Evolutionary conservation across 2,113 vertebrate species (phyloP).

Genomic region (Chloropsis cyanopogon): DNA sequence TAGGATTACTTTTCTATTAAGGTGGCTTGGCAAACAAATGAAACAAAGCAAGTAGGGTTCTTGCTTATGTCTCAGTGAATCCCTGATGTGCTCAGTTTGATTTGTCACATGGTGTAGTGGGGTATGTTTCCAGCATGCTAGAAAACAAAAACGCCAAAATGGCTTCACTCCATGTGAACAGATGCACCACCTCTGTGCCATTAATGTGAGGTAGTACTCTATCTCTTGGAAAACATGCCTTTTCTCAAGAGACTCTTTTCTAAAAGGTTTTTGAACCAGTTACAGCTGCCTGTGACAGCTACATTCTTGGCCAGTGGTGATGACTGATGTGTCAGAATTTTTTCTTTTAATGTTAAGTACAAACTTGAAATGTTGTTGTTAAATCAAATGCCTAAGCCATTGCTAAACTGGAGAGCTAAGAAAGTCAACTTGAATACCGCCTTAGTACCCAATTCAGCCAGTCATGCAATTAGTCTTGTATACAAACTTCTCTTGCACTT

Average conservation of each 20-base stretch:
- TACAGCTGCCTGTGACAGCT: background rate
- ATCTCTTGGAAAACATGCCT: background rate
- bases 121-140: background rate
- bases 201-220: background rate
- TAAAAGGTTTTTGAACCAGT: background rate
- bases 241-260: background rate
- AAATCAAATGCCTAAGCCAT: slow-evolving; percentile 34
- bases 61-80: background rate
- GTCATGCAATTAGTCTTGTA: slow-evolving; percentile 59
- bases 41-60: background rate
- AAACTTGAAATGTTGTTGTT: slow-evolving; percentile 66
- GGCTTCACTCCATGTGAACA: background rate
- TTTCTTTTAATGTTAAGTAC: slow-evolving; percentile 33
- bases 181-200: background rate
- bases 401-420: slow-evolving; percentile 45
- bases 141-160: background rate
- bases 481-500: slow-evolving; percentile 73
- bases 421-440: slow-evolving; percentile 34
- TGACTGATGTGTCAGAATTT: slow-evolving; percentile 1
- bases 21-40: background rate
- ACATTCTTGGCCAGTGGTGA: slow-evolving; percentile 2
- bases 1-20: background rate
- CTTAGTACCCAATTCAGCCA: slow-evolving; percentile 22
- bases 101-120: background rate
- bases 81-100: background rate